Percentiles rank a stretch among this genome's conserved stretches.
These are phyloP conservation scores for Aythya baeri DNA, from an alignment of 2,113 vertebrate genomes.

Conservation along the genomic window DNA sequence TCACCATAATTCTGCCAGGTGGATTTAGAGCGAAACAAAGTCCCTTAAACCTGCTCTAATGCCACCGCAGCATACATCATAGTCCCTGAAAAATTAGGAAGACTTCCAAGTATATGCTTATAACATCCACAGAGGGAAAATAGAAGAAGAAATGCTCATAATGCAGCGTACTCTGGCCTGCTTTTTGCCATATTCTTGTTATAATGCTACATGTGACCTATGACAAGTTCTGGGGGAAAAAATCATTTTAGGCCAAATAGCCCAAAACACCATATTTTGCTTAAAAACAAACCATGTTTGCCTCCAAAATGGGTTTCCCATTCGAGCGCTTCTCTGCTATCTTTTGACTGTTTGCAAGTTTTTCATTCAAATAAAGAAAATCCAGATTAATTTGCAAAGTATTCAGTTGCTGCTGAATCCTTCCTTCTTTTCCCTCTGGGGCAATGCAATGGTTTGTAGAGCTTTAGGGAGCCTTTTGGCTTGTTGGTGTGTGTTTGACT, in stretches of 20 bases:
- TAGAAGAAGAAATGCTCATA: background rate
- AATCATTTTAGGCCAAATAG: background rate
- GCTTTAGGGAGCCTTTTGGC: background rate
- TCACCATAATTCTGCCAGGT: background rate
- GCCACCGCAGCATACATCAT: accelerated
- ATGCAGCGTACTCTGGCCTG: background rate
- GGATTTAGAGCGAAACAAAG: background rate
- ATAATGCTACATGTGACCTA: background rate
- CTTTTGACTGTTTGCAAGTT: background rate
- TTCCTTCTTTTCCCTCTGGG: background rate
- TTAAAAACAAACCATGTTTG: background rate
- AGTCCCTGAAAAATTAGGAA: background rate
- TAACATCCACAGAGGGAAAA: background rate
- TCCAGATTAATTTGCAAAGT: background rate
- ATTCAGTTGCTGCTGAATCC: background rate
- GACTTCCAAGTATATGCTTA: background rate
- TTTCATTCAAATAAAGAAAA: background rate
- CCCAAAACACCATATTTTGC: background rate
- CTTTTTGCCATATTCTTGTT: background rate
- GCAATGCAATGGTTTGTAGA: background rate
- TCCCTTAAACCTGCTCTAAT: background rate
- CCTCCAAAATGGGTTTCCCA: background rate
- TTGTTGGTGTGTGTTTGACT: background rate
- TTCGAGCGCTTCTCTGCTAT: background rate
- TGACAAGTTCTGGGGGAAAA: accelerated